phyloP scores from a whole-genome alignment of 2,888 invertebrate genomes.

The Yponomeuta cagnagella region DNA sequence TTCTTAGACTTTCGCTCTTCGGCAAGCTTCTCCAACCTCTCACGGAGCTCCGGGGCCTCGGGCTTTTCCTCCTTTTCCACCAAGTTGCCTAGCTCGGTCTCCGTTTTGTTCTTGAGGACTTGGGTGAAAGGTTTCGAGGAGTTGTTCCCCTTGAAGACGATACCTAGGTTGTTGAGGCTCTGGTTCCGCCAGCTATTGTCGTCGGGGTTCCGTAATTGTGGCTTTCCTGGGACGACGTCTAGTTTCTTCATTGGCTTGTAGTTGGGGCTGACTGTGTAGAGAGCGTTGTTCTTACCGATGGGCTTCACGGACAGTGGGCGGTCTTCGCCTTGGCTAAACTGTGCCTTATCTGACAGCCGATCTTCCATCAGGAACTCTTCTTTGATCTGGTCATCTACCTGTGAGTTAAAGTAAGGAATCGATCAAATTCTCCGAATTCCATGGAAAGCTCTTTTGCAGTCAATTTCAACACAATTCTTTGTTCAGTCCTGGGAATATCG shows the following conservation, averaged over 20 bases:
- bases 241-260: slow-evolving; percentile 64
- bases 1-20: slow-evolving; percentile 59
- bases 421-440: not conserved
- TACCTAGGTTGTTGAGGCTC: slow-evolving; percentile 63
- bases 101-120: slow-evolving; percentile 65
- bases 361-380: slow-evolving; percentile 55
- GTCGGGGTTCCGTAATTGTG: slow-evolving; percentile 56
- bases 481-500: no score
- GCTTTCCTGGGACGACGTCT: slow-evolving; percentile 53
- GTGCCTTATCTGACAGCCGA: slow-evolving; percentile 36
- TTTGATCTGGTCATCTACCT: slow-evolving; percentile 40
- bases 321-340: slow-evolving; percentile 4
- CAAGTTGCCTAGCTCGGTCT: slow-evolving; percentile 45
- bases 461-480: no score
- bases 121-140: slow-evolving; percentile 63
- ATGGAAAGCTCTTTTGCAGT: no score
- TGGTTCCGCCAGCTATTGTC: slow-evolving; percentile 71
- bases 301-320: slow-evolving; percentile 44
- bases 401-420: not conserved
- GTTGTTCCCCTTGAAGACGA: slow-evolving; percentile 66
- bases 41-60: slow-evolving; percentile 49
- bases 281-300: slow-evolving; percentile 35
- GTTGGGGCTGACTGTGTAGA: slow-evolving; percentile 52
- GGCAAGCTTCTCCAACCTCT: slow-evolving; percentile 59
- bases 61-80: slow-evolving; percentile 42